Base-by-base conservation (phyloP, 2,113 vertebrate genomes). In the Plecotus auritus region DNA sequence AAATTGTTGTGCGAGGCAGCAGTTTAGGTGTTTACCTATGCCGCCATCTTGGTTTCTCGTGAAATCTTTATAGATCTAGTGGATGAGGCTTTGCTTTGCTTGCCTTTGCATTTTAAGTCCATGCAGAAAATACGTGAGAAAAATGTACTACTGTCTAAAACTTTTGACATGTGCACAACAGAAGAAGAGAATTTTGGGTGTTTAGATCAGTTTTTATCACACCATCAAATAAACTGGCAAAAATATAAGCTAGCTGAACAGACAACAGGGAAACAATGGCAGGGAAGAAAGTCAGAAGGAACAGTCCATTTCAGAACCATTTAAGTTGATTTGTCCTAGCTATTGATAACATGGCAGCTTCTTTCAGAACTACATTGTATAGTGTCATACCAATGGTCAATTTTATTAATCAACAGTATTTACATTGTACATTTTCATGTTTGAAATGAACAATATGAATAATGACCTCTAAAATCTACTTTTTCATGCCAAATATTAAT, bases 91-190 rank as follows among this genome's bases (percentile, higher is more conserved):
- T 40, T n/a, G 18, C 37, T 81, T 70, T 61, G 35, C 20, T 93
- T 89, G 74, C 28, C 84, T 86, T 73, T 37, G 18, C 64, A n/a
- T 85, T 93, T 28, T 32, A 88, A 54, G 54, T 59, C 64, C 49
- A 70, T 9, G 2, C 10, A 61, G 32, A 47, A 74, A 94, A 47
- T 18, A 91, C 64, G 61, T 17, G 35, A 92, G 67, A 90, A 92
- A 86, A 67, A 94, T 35, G 40, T 69, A 54, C 77, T 88, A 10
- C 49, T 91, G 88, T 91, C 42, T n/a, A 88, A 95, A 95, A 76
- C 30, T 80, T 91, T 47, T 86, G 89, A 84, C 64, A 64, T 56
- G 17, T 88, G 40, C 12, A 76, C 59, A n/a, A 86, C 30, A 78
- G 91, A 96, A 93, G 54, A 83, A 85, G 45, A 90, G 4, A 72